Percentiles rank a stretch among this genome's conserved stretches.
phyloP scores from a whole-genome alignment of 1,140 invertebrate genomes.

The Leptinotarsa defecta region DNA sequence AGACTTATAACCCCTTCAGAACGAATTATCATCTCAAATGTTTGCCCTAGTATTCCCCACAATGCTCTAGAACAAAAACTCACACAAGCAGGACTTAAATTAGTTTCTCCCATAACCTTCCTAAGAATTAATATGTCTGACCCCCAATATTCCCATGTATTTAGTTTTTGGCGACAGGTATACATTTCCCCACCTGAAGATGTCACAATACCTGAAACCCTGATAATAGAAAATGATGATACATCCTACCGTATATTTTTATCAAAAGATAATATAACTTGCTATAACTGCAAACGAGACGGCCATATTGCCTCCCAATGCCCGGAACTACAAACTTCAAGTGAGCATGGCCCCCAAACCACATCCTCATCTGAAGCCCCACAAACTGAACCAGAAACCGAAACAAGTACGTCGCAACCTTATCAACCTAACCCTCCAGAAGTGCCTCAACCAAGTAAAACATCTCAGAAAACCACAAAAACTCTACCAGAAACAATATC shows the following conservation, averaged over 20 bases:
- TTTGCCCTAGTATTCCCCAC: conserved; percentile 19
- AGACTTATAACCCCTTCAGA: conserved; percentile 12
- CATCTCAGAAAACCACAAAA: neutral
- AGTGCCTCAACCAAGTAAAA: neutral
- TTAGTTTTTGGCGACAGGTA: conserved; percentile 14
- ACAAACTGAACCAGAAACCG: neutral
- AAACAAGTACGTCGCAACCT: neutral
- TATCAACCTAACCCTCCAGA: neutral
- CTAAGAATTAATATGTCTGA: conserved; percentile 2
- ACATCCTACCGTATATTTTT: conserved; percentile 8
- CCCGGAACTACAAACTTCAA: neutral
- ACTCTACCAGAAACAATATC: neutral
- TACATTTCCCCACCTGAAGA: conserved; percentile 10
- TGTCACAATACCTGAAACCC: neutral
- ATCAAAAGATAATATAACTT: neutral
- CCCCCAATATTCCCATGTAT: conserved; percentile 10
- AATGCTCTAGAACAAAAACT: conserved; percentile 12
- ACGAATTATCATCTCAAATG: conserved; percentile 19
- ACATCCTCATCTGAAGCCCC: neutral
- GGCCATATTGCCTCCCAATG: conserved; percentile 16
- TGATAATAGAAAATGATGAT: neutral
- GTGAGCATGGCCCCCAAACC: neutral
- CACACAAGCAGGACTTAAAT: conserved; percentile 5
- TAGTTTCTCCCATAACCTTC: conserved; percentile 6
- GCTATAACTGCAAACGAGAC: conserved; percentile 13